Percentiles rank a stretch among this genome's conserved stretches.
Conservation (phyloP, 1,140 invertebrate species). For the Epicauta chinensis region DNA sequence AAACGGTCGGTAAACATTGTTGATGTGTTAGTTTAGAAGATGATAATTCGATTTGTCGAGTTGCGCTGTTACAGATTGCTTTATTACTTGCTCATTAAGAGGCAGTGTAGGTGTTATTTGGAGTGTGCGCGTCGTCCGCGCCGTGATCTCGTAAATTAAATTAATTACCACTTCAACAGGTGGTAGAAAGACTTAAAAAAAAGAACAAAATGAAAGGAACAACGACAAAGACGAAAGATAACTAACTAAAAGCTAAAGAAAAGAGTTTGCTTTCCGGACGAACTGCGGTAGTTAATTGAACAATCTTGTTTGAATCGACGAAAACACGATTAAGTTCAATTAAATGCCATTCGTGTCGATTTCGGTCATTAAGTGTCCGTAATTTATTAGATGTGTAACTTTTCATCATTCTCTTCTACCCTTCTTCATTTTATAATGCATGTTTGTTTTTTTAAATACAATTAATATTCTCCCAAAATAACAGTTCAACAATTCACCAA, state of each 20-base stretch:
- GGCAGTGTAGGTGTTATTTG: conserved; percentile 18
- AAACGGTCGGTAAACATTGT: too few relatives aligned
- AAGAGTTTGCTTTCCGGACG: conserved; percentile 27
- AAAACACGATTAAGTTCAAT: too few relatives aligned
- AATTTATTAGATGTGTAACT: too few relatives aligned
- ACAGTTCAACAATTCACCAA: not conserved
- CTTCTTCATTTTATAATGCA: too few relatives aligned
- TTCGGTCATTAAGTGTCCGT: not conserved
- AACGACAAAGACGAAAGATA: conserved; percentile 14
- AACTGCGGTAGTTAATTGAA: conserved; percentile 32
- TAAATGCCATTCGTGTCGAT: not conserved
- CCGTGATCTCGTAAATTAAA: conserved; percentile 35
- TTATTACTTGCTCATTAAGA: conserved; percentile 26
- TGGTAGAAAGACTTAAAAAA: conserved; percentile 21
- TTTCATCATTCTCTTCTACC: too few relatives aligned
- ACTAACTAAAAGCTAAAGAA: conserved; percentile 3
- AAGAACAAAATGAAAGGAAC: conserved; percentile 3
- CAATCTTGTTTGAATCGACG: conserved; percentile 19
- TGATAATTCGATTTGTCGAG: conserved; percentile 16
- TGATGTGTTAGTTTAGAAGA: too few relatives aligned
- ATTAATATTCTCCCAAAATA: not conserved
- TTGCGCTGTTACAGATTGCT: conserved; percentile 18
- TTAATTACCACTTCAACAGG: conserved; percentile 37
- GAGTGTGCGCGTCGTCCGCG: conserved; percentile 3
- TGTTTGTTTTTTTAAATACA: too few relatives aligned